phyloP scores from a whole-genome alignment of 2,888 invertebrate species.

The Lasius platythorax region DNA sequence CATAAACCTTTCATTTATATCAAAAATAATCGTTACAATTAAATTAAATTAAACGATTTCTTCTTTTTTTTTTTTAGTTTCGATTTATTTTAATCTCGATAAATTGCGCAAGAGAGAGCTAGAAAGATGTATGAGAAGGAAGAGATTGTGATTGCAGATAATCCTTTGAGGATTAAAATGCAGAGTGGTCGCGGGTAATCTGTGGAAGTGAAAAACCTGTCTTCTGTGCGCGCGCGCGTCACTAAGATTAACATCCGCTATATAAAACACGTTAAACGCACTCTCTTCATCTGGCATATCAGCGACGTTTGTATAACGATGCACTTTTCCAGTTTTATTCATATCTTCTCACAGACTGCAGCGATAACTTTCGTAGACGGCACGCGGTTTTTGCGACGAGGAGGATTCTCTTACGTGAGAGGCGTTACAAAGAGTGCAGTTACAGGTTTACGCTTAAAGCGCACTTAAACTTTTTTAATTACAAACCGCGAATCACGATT shows the following conservation, averaged over 20 bases:
- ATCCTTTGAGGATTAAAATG: neutral
- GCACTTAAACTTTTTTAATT: neutral
- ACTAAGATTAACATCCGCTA: conserved; percentile 6
- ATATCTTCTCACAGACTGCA: neutral
- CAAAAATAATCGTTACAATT: neutral
- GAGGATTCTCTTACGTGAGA: neutral
- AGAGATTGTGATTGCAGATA: neutral
- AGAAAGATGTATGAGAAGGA: neutral
- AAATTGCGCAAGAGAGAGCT: neutral
- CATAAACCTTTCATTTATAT: neutral
- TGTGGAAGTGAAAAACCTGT: neutral
- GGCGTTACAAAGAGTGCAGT: neutral
- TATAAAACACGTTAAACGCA: neutral
- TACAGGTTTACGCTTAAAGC: no score
- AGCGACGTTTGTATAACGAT: neutral
- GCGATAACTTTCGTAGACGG: neutral
- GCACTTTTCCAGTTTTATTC: conserved; percentile 22
- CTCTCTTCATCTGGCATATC: neutral
- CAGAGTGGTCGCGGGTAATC: neutral
- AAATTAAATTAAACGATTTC: neutral
- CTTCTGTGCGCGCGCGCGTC: neutral
- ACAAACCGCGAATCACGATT: neutral
- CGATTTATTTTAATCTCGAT: neutral
- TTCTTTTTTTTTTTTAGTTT: neutral
- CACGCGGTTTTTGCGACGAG: neutral